Base-by-base conservation (phyloP, 2,797 vertebrate species). In the Tadarida brasiliensis region DNA sequence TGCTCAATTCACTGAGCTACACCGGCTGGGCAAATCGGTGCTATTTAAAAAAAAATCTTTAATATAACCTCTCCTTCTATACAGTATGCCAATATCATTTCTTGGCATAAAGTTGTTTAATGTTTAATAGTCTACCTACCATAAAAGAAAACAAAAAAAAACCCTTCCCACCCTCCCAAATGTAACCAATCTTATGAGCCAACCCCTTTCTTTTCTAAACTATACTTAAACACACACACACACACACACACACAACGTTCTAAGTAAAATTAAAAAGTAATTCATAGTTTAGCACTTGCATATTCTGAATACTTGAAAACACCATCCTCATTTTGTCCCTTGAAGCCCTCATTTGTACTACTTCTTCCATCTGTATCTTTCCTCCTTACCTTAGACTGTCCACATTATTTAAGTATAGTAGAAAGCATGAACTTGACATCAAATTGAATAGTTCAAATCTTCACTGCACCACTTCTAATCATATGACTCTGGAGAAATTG, bases 261-360 rank as follows among this genome's bases (percentile, higher is more conserved):
- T 95, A 94, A 86, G 33, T 89, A 68, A 78, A 90, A 92, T 61
- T 82, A 26, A 91, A 81, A 94, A 9, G 35, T 73, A 94, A 57
- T 70, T 92, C 11, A 74, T 51, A 63, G 51, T 91, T 95, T 80
- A 78, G 11, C 8, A 94, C 57, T 49, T 91, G 56, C 9, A 10
- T 82, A 92, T 87, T 87, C 59, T 82, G 63, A 74, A 33, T 89
- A 85, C 33, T 63, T 91, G 49, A 88, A 92, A 91, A 93, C 16
- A 84, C 30, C 28, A 83, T 22, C 56, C 57, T 91, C 22, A 57
- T 20, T 87, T 51, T 84, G 63, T 80, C 54, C 33, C 15, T 65
- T 67, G 16, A 78, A 90, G 56, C 12, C 30, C 47, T 51, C 19
- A 28, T 76, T 78, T 76, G 39, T 12, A 91, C 11, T 33, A 10